These are phyloP conservation scores for Narcine bancroftii DNA, from an alignment of 2,113 vertebrate species.

Conservation along the genomic window DNA sequence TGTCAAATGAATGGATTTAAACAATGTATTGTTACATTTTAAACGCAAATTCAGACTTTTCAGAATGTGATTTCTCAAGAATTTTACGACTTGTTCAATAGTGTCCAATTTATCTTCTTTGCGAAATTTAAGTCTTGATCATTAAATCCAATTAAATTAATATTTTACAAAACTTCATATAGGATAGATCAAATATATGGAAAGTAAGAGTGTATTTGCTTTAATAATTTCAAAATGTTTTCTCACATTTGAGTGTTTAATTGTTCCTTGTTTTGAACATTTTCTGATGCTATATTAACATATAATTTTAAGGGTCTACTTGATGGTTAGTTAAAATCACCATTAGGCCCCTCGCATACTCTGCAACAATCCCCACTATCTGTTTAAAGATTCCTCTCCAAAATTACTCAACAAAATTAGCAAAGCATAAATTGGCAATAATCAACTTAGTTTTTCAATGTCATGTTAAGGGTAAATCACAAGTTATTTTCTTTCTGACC, in stretches of 20 bases:
- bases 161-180: slow-evolving; percentile 38
- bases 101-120: slow-evolving; percentile 45
- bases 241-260: neutral
- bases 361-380: neutral
- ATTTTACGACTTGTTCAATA: slow-evolving; percentile 49
- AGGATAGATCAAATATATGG: slow-evolving; percentile 40
- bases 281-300: neutral
- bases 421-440: slow-evolving; percentile 43
- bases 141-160: slow-evolving; percentile 44
- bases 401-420: neutral
- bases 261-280: neutral
- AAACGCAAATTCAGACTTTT: slow-evolving; percentile 24
- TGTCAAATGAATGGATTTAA: slow-evolving; percentile 39
- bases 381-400: neutral
- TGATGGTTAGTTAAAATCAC: neutral
- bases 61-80: slow-evolving; percentile 26
- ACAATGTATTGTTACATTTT: slow-evolving; percentile 38
- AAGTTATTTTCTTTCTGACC: slow-evolving; percentile 45
- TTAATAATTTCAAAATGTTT: slow-evolving; percentile 39
- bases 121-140: slow-evolving; percentile 39
- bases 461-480: slow-evolving; percentile 6
- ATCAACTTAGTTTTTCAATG: slow-evolving; percentile 44
- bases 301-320: neutral
- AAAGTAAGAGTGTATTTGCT: slow-evolving; percentile 47
- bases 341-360: neutral